Conservation (phyloP, 1,140 invertebrate species). For the Drosophila persimilis region DNA sequence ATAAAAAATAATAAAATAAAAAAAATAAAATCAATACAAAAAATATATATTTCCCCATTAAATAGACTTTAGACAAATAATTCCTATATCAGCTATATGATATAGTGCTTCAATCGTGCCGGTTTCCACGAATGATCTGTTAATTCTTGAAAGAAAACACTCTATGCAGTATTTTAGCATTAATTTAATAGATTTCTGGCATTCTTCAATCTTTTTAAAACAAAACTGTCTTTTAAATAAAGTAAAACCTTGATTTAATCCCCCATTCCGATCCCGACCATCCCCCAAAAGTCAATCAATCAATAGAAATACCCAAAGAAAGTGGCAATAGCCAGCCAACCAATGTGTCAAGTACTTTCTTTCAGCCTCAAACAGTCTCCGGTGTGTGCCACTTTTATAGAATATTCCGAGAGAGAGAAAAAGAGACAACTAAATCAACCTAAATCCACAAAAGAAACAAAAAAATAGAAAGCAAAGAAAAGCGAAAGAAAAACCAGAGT, state of each 20-base stretch:
- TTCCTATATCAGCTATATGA: too few species aligned
- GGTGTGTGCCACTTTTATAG: slow-evolving; percentile 46
- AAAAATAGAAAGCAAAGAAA: slow-evolving; percentile 30
- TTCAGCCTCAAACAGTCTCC: slow-evolving; percentile 22
- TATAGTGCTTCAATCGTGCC: too few species aligned
- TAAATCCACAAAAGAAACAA: slow-evolving; percentile 55
- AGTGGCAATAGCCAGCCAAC: slow-evolving; percentile 28
- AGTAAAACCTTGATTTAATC: not conserved
- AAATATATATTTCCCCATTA: too few species aligned
- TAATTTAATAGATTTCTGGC: too few species aligned
- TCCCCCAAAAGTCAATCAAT: slow-evolving; percentile 56
- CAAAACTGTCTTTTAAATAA: too few species aligned
- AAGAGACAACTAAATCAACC: slow-evolving; percentile 58
- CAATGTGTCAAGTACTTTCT: slow-evolving; percentile 55
- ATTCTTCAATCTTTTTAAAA: too few species aligned
- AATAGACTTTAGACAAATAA: too few species aligned
- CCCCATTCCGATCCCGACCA: not conserved
- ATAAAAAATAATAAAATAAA: too few species aligned
- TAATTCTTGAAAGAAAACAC: too few species aligned
- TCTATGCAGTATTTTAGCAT: too few species aligned
- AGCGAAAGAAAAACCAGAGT: slow-evolving; percentile 18
- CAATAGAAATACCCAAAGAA: slow-evolving; percentile 35
- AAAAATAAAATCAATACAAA: too few species aligned
- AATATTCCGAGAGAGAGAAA: slow-evolving; percentile 10
- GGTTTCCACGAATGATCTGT: too few species aligned